Evolutionary conservation across 2,888 invertebrate genomes (phyloP).

Genomic region (Saturnia pavonia): DNA sequence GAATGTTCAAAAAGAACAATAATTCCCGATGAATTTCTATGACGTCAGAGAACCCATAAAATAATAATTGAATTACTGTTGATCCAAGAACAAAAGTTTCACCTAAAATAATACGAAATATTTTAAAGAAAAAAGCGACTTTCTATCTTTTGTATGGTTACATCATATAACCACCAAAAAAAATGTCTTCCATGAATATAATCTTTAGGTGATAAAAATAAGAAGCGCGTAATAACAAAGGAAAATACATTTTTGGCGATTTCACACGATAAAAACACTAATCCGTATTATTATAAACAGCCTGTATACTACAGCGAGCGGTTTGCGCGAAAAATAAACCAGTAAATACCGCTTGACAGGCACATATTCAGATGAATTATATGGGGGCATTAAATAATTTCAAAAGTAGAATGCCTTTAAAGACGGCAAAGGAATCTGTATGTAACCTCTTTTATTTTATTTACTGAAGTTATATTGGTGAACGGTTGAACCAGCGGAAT

Average conservation of each 20-base stretch:
- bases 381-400: background rate
- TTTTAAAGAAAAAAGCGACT: no score
- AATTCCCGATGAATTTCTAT: background rate
- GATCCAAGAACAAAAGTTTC: background rate
- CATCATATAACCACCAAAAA: background rate
- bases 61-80: background rate
- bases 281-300: conserved; percentile 19
- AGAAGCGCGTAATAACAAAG: conserved; percentile 11
- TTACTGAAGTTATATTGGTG: background rate
- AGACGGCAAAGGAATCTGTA: background rate
- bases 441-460: background rate
- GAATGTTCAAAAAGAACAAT: background rate
- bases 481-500: background rate
- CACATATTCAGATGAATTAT: background rate
- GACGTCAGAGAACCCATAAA: background rate
- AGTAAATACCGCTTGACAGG: background rate
- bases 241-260: background rate
- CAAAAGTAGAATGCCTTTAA: background rate
- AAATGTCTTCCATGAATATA: background rate
- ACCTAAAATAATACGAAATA: no score
- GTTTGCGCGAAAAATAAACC: conserved; percentile 2
- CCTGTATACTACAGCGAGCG: conserved; percentile 9
- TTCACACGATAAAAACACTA: conserved; percentile 17
- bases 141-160: no score
- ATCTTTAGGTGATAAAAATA: background rate